Evolutionary conservation across 2,113 vertebrate genomes (phyloP).

Genomic region (Trachemys scripta): DNA sequence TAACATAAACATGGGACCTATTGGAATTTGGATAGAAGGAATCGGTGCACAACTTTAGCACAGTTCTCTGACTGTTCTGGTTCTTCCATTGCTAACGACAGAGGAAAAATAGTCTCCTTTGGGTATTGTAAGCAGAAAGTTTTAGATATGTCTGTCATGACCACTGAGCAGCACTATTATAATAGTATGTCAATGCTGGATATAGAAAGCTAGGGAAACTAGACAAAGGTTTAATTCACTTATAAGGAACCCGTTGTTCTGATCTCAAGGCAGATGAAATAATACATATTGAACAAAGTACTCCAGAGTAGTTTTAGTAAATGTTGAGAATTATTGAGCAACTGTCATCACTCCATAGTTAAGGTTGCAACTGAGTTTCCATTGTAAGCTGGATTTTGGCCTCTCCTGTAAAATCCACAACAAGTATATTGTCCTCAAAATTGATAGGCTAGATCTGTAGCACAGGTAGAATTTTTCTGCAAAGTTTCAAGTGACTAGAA

Average conservation of each 20-base stretch:
- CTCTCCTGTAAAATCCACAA: not conserved
- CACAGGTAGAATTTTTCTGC: not conserved
- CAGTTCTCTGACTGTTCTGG: not conserved
- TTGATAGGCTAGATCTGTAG: not conserved
- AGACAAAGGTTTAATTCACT: conserved; percentile 31
- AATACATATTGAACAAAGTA: conserved; percentile 45
- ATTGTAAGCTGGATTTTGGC: not conserved
- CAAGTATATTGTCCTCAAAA: not conserved
- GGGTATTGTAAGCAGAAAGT: not conserved
- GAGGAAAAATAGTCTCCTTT: not conserved
- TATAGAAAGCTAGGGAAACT: conserved; percentile 43
- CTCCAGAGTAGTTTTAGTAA: conserved; percentile 45
- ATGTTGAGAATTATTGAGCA: conserved; percentile 30
- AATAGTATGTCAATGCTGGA: conserved; percentile 16
- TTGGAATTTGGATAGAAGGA: not conserved
- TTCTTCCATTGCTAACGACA: not conserved
- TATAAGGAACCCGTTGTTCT: conserved; percentile 41
- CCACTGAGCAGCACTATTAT: conserved; percentile 39
- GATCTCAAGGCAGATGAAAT: conserved; percentile 62
- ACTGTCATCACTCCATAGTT: conserved; percentile 35
- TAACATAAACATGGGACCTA: rapidly evolving
- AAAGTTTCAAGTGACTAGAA: conserved; percentile 7
- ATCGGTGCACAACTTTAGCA: not conserved
- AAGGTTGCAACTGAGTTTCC: conserved; percentile 33
- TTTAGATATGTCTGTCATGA: conserved; percentile 24